A percentile compares a stretch with the other conserved stretches of the same genome.
Conservation (phyloP, 30 jellyfish, hydroid and myxozoan genomes). For the Aurelia aurita region DNA sequence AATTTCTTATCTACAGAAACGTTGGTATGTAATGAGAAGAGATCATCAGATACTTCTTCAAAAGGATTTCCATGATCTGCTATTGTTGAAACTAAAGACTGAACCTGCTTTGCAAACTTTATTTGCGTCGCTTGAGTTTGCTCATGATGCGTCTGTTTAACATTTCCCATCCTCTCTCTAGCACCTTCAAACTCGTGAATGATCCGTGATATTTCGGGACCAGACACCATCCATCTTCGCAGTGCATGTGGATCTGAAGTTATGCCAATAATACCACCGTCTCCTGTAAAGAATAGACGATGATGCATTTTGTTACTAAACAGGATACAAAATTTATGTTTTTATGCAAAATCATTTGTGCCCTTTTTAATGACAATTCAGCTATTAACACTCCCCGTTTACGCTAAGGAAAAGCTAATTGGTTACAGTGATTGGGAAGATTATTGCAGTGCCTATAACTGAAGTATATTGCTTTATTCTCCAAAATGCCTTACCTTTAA, state of each 20-base stretch:
- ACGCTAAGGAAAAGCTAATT: too few species aligned
- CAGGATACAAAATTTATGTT: too few species aligned
- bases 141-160: slow-evolving; percentile 51
- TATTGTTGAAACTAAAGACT: slow-evolving; percentile 5
- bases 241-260: slow-evolving; percentile 34
- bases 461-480: neutral
- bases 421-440: slow-evolving; percentile 6
- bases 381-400: too few species aligned
- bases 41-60: slow-evolving; percentile 52
- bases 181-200: slow-evolving; percentile 41
- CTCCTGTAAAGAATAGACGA: neutral
- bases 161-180: slow-evolving; percentile 1
- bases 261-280: slow-evolving; percentile 49
- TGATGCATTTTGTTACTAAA: too few species aligned
- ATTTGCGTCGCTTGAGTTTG: slow-evolving; percentile 31
- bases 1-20: slow-evolving; percentile 23
- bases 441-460: neutral
- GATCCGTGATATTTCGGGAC: slow-evolving; percentile 53
- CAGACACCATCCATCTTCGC: slow-evolving; percentile 49
- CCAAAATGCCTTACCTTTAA: neutral
- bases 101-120: slow-evolving; percentile 45
- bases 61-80: slow-evolving; percentile 69
- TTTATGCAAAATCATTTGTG: too few species aligned
- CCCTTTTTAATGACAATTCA: too few species aligned
- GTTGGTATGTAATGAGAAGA: slow-evolving; percentile 37